phyloP scores from a whole-genome alignment of 2,888 invertebrate genomes.

The Machimus atricapillus region DNA sequence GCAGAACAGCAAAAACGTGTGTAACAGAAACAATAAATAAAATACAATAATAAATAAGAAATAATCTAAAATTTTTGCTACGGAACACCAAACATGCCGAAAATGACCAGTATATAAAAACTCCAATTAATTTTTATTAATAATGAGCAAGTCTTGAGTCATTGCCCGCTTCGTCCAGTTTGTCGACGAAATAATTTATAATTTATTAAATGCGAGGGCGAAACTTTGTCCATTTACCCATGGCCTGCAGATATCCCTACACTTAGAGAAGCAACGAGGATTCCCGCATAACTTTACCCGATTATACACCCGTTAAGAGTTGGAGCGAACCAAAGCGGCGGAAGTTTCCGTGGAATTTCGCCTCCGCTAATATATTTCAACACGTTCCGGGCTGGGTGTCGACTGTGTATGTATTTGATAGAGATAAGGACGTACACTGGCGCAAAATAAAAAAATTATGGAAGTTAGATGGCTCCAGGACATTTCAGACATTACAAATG shows the following conservation, averaged over 20 bases:
- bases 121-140: neutral
- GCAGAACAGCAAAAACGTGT: too few species aligned
- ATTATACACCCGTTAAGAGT: neutral
- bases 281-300: neutral
- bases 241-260: neutral
- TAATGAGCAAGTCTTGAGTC: neutral
- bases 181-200: neutral
- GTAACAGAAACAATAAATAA: too few species aligned
- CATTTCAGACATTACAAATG: slow-evolving; percentile 17
- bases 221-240: neutral
- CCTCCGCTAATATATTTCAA: neutral
- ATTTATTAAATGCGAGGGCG: neutral
- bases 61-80: neutral
- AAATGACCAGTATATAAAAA: neutral
- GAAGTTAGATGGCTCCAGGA: neutral
- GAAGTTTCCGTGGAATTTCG: neutral
- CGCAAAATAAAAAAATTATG: neutral
- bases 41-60: too few species aligned
- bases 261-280: neutral
- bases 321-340: neutral
- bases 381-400: neutral
- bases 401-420: neutral
- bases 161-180: neutral
- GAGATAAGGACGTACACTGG: neutral
- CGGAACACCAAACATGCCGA: too few species aligned